These are phyloP conservation scores for Drosophila macrospina DNA, from an alignment of 2,888 invertebrate genomes.

Conservation along the genomic window DNA sequence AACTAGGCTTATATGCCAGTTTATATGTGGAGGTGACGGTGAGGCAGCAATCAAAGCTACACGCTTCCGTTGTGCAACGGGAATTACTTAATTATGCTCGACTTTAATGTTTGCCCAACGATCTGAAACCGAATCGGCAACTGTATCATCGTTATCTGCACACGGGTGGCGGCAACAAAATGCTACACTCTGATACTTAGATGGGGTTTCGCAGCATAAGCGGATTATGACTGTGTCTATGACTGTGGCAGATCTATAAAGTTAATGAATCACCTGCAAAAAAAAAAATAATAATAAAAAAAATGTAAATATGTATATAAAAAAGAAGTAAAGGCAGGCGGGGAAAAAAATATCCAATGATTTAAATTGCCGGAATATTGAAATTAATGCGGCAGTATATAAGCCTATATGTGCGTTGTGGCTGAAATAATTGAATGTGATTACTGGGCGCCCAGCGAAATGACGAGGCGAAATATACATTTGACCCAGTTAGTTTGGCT, in stretches of 20 bases:
- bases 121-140: constrained; percentile 30
- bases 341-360: constrained; percentile 47
- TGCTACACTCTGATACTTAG: constrained; percentile 2
- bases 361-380: constrained; percentile 72
- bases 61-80: constrained; percentile 64
- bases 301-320: no score
- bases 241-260: constrained; percentile 50
- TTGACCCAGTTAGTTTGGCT: constrained; percentile 70
- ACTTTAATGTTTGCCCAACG: constrained; percentile 65
- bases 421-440: constrained; percentile 75
- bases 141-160: not conserved
- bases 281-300: no score
- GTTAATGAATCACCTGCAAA: constrained; percentile 54
- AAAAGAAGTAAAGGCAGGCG: no score
- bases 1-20: constrained; percentile 44
- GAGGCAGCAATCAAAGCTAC: constrained; percentile 61
- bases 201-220: constrained; percentile 38
- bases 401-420: constrained; percentile 39
- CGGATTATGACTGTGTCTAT: constrained; percentile 38
- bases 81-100: constrained; percentile 77
- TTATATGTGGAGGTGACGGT: not conserved
- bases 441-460: constrained; percentile 56
- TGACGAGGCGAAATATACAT: constrained; percentile 60
- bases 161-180: not conserved
- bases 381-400: constrained; percentile 58